phyloP scores from a whole-genome alignment of 2,113 vertebrate species.

The Ploceus nigricollis region DNA sequence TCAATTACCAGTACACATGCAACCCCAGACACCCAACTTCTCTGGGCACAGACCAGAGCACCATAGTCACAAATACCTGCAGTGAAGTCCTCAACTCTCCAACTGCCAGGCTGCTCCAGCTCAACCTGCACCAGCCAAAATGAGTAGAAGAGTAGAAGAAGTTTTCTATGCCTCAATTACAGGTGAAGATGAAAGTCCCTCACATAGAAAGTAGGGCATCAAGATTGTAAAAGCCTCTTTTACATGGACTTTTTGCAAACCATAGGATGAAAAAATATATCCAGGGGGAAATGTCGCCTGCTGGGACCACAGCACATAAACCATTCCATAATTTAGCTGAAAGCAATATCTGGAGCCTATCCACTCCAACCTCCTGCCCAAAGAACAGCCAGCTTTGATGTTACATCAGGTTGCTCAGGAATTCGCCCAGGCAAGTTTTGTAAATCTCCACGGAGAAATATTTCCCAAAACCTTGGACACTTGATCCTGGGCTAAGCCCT shows the following conservation, averaged over 20 bases:
- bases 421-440: background rate
- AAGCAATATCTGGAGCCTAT: background rate
- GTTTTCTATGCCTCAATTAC: background rate
- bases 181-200: background rate
- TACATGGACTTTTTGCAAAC: background rate
- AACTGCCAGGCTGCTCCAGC: background rate
- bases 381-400: background rate
- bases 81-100: background rate
- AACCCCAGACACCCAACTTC: background rate
- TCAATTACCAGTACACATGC: background rate
- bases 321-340: background rate
- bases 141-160: background rate
- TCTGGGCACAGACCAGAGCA: background rate
- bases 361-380: background rate
- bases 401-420: background rate
- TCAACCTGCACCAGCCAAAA: background rate
- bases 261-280: background rate
- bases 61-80: background rate
- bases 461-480: background rate
- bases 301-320: background rate
- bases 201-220: background rate
- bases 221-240: background rate
- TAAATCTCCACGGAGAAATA: background rate
- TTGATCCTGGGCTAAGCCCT: background rate
- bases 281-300: background rate